A percentile compares a stretch with the other conserved stretches of the same genome.
Evolutionary conservation across 2,113 vertebrate genomes (phyloP).

Genomic region (Perca fluviatilis): DNA sequence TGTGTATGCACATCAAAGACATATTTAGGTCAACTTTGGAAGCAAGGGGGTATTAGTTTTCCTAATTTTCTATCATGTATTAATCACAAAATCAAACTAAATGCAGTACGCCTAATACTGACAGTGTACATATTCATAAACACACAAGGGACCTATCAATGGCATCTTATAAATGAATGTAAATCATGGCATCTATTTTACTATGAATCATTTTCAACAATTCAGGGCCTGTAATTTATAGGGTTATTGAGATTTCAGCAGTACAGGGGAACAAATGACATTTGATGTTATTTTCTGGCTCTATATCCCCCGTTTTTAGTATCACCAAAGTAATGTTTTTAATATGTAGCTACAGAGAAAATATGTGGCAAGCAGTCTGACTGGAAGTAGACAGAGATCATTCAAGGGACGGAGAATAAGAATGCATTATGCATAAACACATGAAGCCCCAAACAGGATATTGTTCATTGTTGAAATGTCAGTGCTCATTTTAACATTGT

Average conservation of each 20-base stretch:
- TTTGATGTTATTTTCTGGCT: not conserved
- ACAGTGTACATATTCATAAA: not conserved
- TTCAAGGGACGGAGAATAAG: not conserved
- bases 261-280: not conserved
- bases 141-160: not conserved
- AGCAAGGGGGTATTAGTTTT: not conserved
- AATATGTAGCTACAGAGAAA: slow-evolving; percentile 3
- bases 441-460: not conserved
- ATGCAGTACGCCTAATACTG: not conserved
- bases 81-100: not conserved
- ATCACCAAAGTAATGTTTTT: slow-evolving; percentile 16
- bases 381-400: not conserved
- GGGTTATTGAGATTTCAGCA: not conserved
- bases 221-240: not conserved
- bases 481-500: not conserved
- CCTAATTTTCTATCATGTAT: not conserved
- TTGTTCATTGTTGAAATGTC: not conserved
- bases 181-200: not conserved
- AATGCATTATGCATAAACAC: not conserved
- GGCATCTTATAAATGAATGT: not conserved
- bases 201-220: not conserved
- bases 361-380: slow-evolving; percentile 16
- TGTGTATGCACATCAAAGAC: not conserved
- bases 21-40: not conserved
- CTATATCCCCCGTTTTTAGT: not conserved